Evolutionary conservation across 2,888 invertebrate species (phyloP), one percentile per base, ranked within the genome.

Genomic region (Glyphotaelius pellucidus): DNA sequence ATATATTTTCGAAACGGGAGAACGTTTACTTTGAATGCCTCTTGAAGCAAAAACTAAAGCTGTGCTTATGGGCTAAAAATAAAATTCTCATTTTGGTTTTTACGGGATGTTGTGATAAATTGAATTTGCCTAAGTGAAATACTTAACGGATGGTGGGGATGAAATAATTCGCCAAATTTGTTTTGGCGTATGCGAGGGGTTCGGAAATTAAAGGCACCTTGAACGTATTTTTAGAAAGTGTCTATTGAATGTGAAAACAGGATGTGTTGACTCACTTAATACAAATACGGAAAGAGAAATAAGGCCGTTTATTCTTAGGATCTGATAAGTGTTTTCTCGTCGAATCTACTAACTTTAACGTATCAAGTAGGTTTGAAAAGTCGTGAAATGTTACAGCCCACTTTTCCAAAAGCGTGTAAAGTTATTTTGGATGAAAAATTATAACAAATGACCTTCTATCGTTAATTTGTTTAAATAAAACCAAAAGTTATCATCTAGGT

Each of bases 31-130:
- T 25, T 67, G 67, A 67, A 67, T 67, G 25, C 25, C 67, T n/a
- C 67, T 67, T 67, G 67, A 67, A 67, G 67, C n/a, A n/a, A 67
- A 67, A 67, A 67, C 67, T 67, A 67, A 67, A n/a, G 67, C 67
- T 67, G 67, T 67, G 25, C 67, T 67, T 67, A 67, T 67, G 67
- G 67, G 67, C 67, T 67, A 67, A 25, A 67, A 67, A 67, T 67
- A 67, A 67, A 67, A 67, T 67, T 67, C 67, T 67, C 67, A 67
- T 67, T 67, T 67, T 67, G 67, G 67, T 67, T 67, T 67, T 67
- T 67, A 67, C 67, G 67, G 67, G 67, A 25, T 67, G 67, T 67
- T 67, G 67, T 67, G 67, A 67, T 67, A 67, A 67, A 67, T 67
- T 67, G 67, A 67, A 67, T 67, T 67, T 67, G 67, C 67, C 67